Evolutionary conservation across 1,140 invertebrate species (phyloP), one percentile per base, ranked within the genome.

Genomic region (Drosophila tsacasi): DNA sequence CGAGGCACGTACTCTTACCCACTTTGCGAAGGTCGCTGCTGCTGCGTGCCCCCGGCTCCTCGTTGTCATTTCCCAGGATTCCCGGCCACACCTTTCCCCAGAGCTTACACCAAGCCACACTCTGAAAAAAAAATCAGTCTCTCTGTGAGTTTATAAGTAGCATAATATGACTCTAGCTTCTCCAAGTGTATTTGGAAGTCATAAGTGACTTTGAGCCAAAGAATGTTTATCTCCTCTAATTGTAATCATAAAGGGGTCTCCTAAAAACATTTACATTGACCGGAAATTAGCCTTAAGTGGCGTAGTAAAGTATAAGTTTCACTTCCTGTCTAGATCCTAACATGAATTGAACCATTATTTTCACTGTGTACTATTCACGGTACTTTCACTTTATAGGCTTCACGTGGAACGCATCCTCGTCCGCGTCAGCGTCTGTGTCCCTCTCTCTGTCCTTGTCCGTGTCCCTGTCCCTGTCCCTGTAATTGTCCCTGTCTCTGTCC

Each of bases 331-430:
- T 1, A 7, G 8, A 23, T 30, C 35, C 25, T 46, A 46, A 13
- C 5, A 12, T 19, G 6, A 44, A 27, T 19, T 35, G 7, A 25
- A 35, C 17, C 10, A n/a, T 21, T 37, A n/a, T 69, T 39, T 21
- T 8, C 32, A 19, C 27, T 42, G 42, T 60, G 57, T 19, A 66
- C 32, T 19, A 42, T 58, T 23, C 50, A 42, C 46, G 76, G 74
- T 82, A 67, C 80, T 75, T 79, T 79, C 81, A 83, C 81, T 83
- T 83, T 76, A 83, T 83, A 83, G 81, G 81, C 81, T 83, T 83
- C 81, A 83, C 81, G 81, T 79, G 81, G 64, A 78, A 82, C 79
- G 79, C 79, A 62, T 71, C 35, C 27, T 32, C 30, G 40, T 61
- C n/a, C 30, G 21, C 13, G 42, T 39, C 46, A 19, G 6, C 9